Percentiles rank a stretch among this genome's conserved stretches.
phyloP scores from a whole-genome alignment of 2,797 vertebrate species.

The Mergus octosetaceus region DNA sequence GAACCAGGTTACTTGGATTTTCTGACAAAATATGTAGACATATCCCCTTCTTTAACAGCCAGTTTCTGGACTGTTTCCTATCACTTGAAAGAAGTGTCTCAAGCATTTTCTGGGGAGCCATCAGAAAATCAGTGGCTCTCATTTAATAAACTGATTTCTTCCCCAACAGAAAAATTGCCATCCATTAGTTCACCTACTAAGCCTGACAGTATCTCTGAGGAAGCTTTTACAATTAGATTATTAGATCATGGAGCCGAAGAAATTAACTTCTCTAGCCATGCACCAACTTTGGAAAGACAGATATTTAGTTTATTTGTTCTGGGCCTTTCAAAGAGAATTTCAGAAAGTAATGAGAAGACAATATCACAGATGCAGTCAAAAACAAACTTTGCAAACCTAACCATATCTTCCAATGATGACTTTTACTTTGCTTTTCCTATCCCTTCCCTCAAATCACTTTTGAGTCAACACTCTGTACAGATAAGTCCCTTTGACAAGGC shows the following conservation, averaged over 20 bases:
- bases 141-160: constrained; percentile 33
- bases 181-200: background rate
- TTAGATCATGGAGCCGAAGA: background rate
- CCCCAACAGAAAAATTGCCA: constrained; percentile 27
- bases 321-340: constrained; percentile 3
- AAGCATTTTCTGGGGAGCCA: background rate
- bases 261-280: background rate
- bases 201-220: background rate
- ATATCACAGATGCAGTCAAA: background rate
- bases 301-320: constrained; percentile 27
- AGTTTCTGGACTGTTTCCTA: constrained; percentile 30
- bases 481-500: background rate
- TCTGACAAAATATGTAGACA: constrained; percentile 24
- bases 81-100: constrained; percentile 5
- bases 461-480: background rate
- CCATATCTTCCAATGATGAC: background rate
- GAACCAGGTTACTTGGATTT: background rate
- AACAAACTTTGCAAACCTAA: background rate
- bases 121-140: constrained; percentile 10
- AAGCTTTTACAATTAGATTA: background rate
- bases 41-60: constrained; percentile 36
- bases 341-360: background rate
- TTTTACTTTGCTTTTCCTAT: constrained; percentile 27
- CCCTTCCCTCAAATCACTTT: constrained; percentile 21
- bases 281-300: constrained; percentile 22